These are phyloP conservation scores for Porites cylindrica DNA, from an alignment of 92 coral and sea anemone genomes.

Conservation along the genomic window DNA sequence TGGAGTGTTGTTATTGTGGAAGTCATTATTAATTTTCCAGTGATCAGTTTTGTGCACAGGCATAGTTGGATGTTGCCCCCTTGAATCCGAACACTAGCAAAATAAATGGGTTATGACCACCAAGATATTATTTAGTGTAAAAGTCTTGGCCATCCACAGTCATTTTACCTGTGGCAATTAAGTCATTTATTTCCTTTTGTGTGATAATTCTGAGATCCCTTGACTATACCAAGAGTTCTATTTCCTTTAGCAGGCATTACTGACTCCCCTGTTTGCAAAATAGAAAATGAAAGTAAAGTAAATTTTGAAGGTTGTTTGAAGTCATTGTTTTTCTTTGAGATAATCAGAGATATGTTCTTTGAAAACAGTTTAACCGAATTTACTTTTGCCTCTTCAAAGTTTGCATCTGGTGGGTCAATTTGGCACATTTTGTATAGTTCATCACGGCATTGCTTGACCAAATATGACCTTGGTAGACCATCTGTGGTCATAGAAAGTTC, in stretches of 20 bases:
- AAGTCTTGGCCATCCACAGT: neutral
- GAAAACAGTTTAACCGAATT: slow-evolving; percentile 5
- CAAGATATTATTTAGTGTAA: too few relatives aligned
- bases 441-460: slow-evolving; percentile 11
- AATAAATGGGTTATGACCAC: too few relatives aligned
- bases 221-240: slow-evolving; percentile 7
- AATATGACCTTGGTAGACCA: neutral
- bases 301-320: slow-evolving; percentile 49
- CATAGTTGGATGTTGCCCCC: too few relatives aligned
- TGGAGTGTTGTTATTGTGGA: too few relatives aligned
- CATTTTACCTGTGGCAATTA: too few relatives aligned
- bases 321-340: slow-evolving; percentile 17
- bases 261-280: neutral
- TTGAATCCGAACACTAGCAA: too few relatives aligned
- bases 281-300: slow-evolving; percentile 49
- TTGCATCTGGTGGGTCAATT: slow-evolving; percentile 31
- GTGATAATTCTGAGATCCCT: slow-evolving; percentile 8
- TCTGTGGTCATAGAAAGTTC: slow-evolving; percentile 24
- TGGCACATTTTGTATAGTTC: slow-evolving; percentile 45
- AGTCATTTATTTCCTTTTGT: too few relatives aligned
- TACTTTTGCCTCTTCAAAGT: slow-evolving; percentile 38
- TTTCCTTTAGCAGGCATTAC: slow-evolving; percentile 19
- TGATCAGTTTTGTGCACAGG: too few relatives aligned
- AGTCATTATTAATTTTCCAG: too few relatives aligned
- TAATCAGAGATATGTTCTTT: slow-evolving; percentile 30